These are phyloP conservation scores for Myiothlypis coronata DNA, from an alignment of 2,797 vertebrate species.

Conservation along the genomic window DNA sequence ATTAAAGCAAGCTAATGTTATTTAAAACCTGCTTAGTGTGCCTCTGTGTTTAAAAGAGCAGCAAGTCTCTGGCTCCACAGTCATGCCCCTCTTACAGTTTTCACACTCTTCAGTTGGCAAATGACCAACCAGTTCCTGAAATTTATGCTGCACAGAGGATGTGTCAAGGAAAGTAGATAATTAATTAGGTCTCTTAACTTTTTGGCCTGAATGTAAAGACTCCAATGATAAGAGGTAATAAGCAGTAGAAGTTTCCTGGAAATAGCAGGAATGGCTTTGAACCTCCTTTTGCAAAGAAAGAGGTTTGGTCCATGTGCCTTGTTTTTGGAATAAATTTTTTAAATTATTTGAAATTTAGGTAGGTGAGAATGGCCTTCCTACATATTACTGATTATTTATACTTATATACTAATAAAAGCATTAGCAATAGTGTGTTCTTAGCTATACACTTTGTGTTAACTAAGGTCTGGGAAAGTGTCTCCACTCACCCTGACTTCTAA, in stretches of 20 bases:
- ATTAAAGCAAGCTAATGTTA: neutral
- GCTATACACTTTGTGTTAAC: neutral
- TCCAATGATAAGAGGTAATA: neutral
- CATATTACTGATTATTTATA: neutral
- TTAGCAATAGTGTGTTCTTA: neutral
- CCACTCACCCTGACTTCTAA: fast-evolving
- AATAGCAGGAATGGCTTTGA: neutral
- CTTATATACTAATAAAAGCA: neutral
- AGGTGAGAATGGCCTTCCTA: neutral
- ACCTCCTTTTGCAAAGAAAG: neutral
- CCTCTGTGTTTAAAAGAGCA: neutral
- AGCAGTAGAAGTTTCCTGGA: neutral
- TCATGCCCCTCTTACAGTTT: neutral
- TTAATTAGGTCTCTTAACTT: neutral
- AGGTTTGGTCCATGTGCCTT: neutral
- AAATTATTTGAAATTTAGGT: neutral
- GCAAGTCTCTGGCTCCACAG: fast-evolving
- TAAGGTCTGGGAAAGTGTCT: neutral
- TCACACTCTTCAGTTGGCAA: neutral
- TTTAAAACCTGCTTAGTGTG: neutral
- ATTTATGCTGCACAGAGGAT: neutral
- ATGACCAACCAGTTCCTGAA: neutral
- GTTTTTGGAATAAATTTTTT: neutral
- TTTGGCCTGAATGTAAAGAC: neutral
- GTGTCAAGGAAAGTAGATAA: neutral